Conservation (phyloP, 2,797 vertebrate species). For the Anas bernieri region DNA sequence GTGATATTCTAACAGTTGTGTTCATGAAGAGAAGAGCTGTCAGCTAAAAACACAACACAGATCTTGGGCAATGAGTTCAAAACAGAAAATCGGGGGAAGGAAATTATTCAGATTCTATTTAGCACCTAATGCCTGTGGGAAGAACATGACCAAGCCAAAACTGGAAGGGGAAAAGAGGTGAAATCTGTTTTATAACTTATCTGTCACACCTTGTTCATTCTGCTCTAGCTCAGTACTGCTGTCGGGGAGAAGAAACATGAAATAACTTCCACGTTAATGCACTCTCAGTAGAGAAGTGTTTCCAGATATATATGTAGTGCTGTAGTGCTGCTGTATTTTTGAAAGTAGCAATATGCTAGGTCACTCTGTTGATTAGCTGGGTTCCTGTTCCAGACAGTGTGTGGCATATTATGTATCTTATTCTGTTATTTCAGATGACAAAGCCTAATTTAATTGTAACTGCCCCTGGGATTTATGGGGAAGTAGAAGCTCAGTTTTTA, state of each 20-base stretch:
- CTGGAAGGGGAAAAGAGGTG: not conserved
- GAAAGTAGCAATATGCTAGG: not conserved
- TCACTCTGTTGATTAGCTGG: slow-evolving; percentile 1
- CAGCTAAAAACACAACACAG: not conserved
- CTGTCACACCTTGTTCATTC: not conserved
- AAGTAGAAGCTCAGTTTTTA: slow-evolving; percentile 42
- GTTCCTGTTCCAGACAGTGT: not conserved
- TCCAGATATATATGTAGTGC: not conserved
- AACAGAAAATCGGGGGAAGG: not conserved
- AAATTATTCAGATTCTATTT: not conserved
- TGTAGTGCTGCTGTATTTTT: not conserved
- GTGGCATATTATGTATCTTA: not conserved
- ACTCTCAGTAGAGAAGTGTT: not conserved
- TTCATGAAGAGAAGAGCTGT: not conserved
- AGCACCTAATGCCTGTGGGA: not conserved
- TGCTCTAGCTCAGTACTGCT: not conserved
- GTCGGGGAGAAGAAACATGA: not conserved
- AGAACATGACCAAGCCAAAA: not conserved
- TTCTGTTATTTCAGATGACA: slow-evolving; percentile 43
- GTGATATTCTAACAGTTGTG: not conserved
- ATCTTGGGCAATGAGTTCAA: not conserved
- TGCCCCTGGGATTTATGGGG: slow-evolving; percentile 35
- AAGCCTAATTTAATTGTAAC: slow-evolving; percentile 60
- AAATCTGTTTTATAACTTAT: not conserved
- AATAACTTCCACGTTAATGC: not conserved